These are phyloP conservation scores for Smittia aterrima DNA, from an alignment of 2,888 invertebrate species.

Conservation along the genomic window DNA sequence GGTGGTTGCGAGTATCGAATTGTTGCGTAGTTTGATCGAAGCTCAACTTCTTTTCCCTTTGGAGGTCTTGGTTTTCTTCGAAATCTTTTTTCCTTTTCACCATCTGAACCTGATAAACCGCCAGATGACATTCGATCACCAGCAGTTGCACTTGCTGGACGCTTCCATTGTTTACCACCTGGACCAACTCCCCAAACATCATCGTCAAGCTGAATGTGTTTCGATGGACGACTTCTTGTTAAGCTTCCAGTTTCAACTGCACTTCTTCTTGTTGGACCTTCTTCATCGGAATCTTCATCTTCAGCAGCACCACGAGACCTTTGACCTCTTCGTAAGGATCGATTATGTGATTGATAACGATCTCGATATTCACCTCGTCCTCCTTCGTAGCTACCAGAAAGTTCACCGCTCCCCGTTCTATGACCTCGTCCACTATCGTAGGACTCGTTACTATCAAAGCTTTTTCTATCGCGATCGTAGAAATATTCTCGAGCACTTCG, in stretches of 20 bases:
- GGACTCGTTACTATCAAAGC: conserved; percentile 54
- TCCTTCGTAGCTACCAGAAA: conserved; percentile 53
- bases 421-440: conserved; percentile 51
- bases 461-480: conserved; percentile 52
- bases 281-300: conserved; percentile 56
- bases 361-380: conserved; percentile 53
- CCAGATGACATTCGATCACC: conserved; percentile 44
- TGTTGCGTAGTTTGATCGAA: conserved; percentile 45
- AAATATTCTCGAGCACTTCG: conserved; percentile 50
- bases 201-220: not conserved
- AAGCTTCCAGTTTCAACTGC: conserved; percentile 49
- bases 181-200: conserved; percentile 46
- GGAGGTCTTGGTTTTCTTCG: conserved; percentile 57
- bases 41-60: conserved; percentile 51
- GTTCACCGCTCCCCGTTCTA: conserved; percentile 52
- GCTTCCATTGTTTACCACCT: conserved; percentile 56
- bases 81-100: conserved; percentile 58
- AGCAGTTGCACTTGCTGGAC: conserved; percentile 60
- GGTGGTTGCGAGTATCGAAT: conserved; percentile 43
- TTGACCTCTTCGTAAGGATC: conserved; percentile 51
- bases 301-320: conserved; percentile 42
- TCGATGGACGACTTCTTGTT: conserved; percentile 45
- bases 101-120: conserved; percentile 56
- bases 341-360: conserved; percentile 50
- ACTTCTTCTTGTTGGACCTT: conserved; percentile 48